phyloP scores from a whole-genome alignment of 2,888 invertebrate genomes.

The Cryptosula pallasiana region DNA sequence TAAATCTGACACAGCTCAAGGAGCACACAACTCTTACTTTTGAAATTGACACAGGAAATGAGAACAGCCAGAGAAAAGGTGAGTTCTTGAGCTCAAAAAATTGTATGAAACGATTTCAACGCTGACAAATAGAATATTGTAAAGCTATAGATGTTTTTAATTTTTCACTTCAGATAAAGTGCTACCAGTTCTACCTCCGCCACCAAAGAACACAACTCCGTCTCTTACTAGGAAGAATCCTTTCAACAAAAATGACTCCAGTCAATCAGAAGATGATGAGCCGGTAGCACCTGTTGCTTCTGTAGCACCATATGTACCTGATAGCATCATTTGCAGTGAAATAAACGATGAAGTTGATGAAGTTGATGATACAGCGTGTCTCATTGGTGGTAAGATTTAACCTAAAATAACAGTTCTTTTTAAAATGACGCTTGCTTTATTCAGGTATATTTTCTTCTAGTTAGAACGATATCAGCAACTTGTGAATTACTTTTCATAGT shows the following conservation, averaged over 20 bases:
- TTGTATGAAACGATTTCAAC: too few relatives aligned
- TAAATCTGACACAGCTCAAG: neutral
- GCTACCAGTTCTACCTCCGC: neutral
- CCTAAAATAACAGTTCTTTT: too few relatives aligned
- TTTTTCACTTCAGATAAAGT: neutral
- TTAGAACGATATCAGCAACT: too few relatives aligned
- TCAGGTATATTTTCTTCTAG: too few relatives aligned
- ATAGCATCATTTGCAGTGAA: neutral
- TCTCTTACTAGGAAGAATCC: slow-evolving; percentile 16
- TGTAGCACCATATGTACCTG: neutral
- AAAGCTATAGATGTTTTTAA: neutral
- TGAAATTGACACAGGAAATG: slow-evolving; percentile 10
- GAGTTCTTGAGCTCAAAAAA: too few relatives aligned
- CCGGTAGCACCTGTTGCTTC: neutral
- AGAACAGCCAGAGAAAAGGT: neutral
- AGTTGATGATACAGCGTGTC: neutral
- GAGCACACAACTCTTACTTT: slow-evolving; percentile 22
- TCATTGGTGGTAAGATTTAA: neutral
- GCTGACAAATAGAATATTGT: neutral
- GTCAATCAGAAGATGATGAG: neutral
- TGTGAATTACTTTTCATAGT: too few relatives aligned
- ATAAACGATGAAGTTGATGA: neutral
- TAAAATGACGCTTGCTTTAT: too few relatives aligned
- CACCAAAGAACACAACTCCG: slow-evolving; percentile 18
- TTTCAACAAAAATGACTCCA: neutral